Conservation (phyloP, 2,797 vertebrate genomes). For the Sebastes minor region DNA sequence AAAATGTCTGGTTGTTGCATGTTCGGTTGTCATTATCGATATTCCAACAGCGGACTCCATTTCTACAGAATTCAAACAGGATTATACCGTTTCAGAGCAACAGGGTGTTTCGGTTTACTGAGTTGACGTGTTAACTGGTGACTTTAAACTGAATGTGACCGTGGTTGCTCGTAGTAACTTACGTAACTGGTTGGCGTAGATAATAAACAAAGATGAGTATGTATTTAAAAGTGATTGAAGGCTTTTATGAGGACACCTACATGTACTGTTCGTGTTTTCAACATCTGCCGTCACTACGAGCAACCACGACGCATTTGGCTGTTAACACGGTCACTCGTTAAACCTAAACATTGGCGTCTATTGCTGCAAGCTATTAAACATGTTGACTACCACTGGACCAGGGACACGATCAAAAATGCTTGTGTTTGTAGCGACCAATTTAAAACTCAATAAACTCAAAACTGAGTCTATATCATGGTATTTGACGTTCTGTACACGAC, state of each 20-base stretch:
- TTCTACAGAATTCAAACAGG: background rate
- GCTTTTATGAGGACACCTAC: background rate
- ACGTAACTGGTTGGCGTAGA: background rate
- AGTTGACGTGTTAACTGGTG: background rate
- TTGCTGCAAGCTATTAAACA: fast-evolving
- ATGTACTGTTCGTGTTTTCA: no score
- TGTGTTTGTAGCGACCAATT: no score
- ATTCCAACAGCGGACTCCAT: background rate
- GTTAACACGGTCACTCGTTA: background rate
- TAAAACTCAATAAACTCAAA: background rate
- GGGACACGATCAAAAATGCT: background rate
- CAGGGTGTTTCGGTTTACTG: background rate
- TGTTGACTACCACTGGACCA: fast-evolving
- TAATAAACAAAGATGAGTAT: background rate
- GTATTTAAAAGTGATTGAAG: background rate
- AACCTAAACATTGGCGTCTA: background rate
- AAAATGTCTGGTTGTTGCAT: background rate
- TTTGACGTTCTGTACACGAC: background rate
- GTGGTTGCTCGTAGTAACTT: background rate
- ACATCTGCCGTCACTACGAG: no score
- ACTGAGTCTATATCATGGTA: fast-evolving
- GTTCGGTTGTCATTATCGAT: background rate
- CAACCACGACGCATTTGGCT: background rate
- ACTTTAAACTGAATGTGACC: background rate
- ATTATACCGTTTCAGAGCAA: background rate